Percentiles rank a stretch among this genome's conserved stretches.
These are phyloP conservation scores for Chaetura pelagica DNA, from an alignment of 2,113 vertebrate species.

Conservation along the genomic window DNA sequence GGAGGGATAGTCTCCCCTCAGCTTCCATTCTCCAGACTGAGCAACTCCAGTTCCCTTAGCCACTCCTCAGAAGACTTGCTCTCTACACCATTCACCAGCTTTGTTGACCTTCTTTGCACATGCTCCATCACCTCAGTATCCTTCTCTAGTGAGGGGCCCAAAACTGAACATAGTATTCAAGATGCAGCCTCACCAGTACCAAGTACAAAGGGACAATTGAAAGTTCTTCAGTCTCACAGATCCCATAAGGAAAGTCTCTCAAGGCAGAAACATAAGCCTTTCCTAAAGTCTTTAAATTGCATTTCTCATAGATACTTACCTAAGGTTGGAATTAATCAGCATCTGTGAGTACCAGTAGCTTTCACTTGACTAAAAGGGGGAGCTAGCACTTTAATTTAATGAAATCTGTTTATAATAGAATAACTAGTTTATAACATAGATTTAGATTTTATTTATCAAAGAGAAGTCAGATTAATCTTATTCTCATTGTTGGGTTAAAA, in stretches of 20 bases:
- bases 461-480: background rate
- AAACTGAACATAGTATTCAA: background rate
- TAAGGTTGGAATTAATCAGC: background rate
- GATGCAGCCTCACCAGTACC: rapidly evolving
- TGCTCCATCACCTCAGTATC: too few relatives aligned
- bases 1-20: rapidly evolving
- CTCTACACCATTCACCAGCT: background rate
- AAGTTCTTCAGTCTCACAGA: background rate
- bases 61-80: rapidly evolving
- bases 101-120: too few relatives aligned
- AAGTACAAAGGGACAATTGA: background rate
- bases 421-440: background rate
- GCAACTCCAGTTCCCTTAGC: background rate
- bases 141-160: too few relatives aligned
- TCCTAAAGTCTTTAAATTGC: background rate
- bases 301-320: background rate
- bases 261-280: background rate
- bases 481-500: background rate
- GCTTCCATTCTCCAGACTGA: background rate
- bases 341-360: background rate
- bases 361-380: background rate
- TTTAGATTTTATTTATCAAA: background rate
- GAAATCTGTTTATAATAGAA: background rate
- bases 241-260: background rate
- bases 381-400: background rate